Evolutionary conservation across 2,113 vertebrate genomes (phyloP).

Genomic region (Rhineura floridana): DNA sequence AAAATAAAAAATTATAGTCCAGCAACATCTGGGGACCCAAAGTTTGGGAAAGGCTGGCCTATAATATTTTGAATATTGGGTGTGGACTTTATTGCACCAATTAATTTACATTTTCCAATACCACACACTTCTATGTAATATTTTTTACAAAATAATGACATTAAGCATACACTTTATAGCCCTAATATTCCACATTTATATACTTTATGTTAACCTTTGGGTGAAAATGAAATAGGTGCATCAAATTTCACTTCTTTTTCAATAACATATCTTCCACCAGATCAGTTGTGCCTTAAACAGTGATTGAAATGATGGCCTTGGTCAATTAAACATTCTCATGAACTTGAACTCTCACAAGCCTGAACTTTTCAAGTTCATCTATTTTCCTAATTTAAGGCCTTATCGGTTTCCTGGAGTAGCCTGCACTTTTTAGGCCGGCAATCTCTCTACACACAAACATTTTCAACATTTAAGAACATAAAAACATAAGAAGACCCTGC

Average conservation of each 20-base stretch:
- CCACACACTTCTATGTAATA: constrained; percentile 15
- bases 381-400: not conserved
- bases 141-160: constrained; percentile 23
- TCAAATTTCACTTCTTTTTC: constrained; percentile 9
- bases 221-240: not conserved
- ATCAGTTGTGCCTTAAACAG: not conserved
- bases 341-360: too few species aligned
- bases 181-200: not conserved
- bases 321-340: not conserved
- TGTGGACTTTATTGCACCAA: not conserved
- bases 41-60: too few species aligned
- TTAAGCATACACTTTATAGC: not conserved
- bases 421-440: too few species aligned
- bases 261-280: not conserved
- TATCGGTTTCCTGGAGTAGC: not conserved
- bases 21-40: too few species aligned
- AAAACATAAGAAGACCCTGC: too few species aligned
- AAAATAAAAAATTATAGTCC: too few species aligned
- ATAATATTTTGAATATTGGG: too few species aligned
- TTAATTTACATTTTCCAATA: constrained; percentile 34
- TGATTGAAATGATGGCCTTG: not conserved
- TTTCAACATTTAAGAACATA: too few species aligned
- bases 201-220: constrained; percentile 14
- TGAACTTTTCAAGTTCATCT: not conserved
- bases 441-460: not conserved